Evolutionary conservation across 2,888 invertebrate species (phyloP), one percentile per base, ranked within the genome.

Genomic region (Melinaea menophilus): DNA sequence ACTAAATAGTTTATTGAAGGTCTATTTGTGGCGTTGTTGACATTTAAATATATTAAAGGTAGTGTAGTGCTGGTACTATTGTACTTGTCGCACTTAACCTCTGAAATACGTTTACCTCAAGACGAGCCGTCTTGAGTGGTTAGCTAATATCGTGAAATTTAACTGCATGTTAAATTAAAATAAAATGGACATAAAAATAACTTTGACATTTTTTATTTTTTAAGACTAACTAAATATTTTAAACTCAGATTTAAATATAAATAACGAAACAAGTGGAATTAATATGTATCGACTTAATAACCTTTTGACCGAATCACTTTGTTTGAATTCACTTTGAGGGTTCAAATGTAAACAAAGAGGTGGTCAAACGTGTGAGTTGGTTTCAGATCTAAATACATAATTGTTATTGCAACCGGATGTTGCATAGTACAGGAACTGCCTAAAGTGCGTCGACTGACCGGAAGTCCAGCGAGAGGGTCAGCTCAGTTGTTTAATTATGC

Each of bases 371-470:
- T 54, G 55, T 45, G 64, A 55, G 58, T 63, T 59, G 59, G 63
- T 65, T 65, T 65, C 65, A 41, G 67, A 70, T 66, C 66, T 66
- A 69, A 68, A 67, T 71, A 63, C 65, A 67, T 70, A 71, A 72
- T 71, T 69, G 72, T 74, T 74, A 76, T 80, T 79, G 75, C 76
- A 74, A 78, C 75, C 84, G 87, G 87, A 88, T 79, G 83, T 87
- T 86, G 80, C 79, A 82, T 75, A 85, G 84, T 74, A 71, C 72
- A 78, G 79, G 80, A 79, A 80, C 75, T 78, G 77, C 73, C 78
- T 73, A 79, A 80, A 85, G 73, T 78, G 79, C 77, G 79, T 68
- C 62, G 64, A 68, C 67, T 79, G 82, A 80, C 82, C 85, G 87
- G 88, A 88, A 86, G 82, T 62, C 56, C 58, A 67, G 67, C 61